phyloP scores from a whole-genome alignment of 2,113 vertebrate genomes.

The Microcebus lehilahytsara region DNA sequence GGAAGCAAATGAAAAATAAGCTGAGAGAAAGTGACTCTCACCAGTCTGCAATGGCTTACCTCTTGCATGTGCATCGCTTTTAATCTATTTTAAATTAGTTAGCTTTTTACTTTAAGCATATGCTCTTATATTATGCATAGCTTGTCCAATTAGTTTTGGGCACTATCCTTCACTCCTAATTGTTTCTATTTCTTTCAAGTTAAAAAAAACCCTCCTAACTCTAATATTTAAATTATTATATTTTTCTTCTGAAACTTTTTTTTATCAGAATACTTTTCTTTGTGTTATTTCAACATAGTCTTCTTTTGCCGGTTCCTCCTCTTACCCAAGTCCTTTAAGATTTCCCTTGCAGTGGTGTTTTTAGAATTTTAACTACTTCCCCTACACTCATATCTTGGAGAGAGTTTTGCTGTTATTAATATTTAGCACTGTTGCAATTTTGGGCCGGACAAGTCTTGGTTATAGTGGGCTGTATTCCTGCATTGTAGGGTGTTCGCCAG shows the following conservation, averaged over 20 bases:
- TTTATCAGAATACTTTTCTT: background rate
- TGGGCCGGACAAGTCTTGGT: background rate
- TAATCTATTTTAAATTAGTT: conserved; percentile 57
- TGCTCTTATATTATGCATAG: conserved; percentile 31
- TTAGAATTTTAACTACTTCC: background rate
- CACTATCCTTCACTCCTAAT: background rate
- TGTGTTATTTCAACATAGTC: background rate
- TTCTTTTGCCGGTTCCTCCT: too few relatives aligned
- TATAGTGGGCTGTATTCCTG: background rate
- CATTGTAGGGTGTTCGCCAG: background rate
- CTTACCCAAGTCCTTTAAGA: too few relatives aligned
- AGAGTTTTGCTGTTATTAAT: background rate
- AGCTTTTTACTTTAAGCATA: conserved; percentile 39
- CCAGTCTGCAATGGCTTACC: background rate
- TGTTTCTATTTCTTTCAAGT: conserved; percentile 5
- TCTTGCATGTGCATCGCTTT: background rate
- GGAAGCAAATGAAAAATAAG: conserved; percentile 29
- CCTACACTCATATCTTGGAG: background rate
- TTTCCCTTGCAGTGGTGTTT: background rate
- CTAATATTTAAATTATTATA: conserved; percentile 31
- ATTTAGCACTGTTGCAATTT: background rate
- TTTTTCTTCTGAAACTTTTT: background rate
- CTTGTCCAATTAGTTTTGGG: conserved; percentile 13
- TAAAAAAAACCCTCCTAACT: background rate
- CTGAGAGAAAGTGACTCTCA: background rate